Evolutionary conservation across 2,888 invertebrate species (phyloP).

Genomic region (Crossocerus cetratus): DNA sequence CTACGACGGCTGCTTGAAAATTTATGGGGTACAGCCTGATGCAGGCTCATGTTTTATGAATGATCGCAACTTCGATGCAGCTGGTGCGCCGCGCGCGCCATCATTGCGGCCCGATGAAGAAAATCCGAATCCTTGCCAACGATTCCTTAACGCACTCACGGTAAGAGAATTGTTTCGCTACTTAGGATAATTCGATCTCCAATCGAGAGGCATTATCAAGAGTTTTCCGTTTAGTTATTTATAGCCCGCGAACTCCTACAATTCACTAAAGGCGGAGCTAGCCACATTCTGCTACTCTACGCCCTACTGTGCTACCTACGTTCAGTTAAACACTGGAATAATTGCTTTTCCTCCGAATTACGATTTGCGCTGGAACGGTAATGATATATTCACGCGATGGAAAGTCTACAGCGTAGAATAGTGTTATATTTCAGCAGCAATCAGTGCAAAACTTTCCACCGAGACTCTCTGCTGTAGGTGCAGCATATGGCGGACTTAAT

Average conservation of each 20-base stretch:
- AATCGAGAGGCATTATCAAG: too few species aligned
- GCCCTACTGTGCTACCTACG: too few species aligned
- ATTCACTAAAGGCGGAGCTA: too few species aligned
- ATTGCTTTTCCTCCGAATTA: not conserved
- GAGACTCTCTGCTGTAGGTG: too few species aligned
- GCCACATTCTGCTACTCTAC: too few species aligned
- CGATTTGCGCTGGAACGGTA: not conserved
- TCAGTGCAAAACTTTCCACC: too few species aligned
- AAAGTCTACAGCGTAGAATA: too few species aligned
- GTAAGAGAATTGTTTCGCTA: conserved; percentile 48
- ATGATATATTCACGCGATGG: too few species aligned
- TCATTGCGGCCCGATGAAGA: conserved; percentile 56
- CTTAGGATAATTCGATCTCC: conserved; percentile 61
- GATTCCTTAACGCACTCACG: conserved; percentile 31
- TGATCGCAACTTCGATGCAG: conserved; percentile 62
- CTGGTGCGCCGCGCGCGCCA: conserved; percentile 43
- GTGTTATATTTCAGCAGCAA: too few species aligned
- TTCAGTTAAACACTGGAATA: conserved; percentile 6
- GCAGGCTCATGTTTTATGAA: conserved; percentile 73
- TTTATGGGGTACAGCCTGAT: conserved; percentile 67
- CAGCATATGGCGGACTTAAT: not conserved
- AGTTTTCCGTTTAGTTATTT: too few species aligned
- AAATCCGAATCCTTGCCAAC: conserved; percentile 41
- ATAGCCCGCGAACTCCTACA: too few species aligned
- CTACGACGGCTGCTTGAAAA: conserved; percentile 62